phyloP scores from a whole-genome alignment of 2,888 invertebrate genomes.

The Synergus itoensis region DNA sequence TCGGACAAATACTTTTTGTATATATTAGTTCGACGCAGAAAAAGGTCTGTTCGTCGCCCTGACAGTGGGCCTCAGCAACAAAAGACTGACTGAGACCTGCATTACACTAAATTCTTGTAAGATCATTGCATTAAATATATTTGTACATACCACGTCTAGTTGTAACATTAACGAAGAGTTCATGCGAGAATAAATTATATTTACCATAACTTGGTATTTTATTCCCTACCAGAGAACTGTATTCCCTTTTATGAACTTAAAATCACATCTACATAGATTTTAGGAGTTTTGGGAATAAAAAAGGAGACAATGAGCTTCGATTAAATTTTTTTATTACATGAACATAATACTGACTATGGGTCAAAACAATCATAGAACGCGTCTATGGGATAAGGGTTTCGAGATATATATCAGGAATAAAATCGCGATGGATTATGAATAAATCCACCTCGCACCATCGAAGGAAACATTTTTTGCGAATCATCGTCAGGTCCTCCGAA shows the following conservation, averaged over 20 bases:
- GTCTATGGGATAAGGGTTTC: conserved; percentile 59
- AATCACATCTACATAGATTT: not conserved
- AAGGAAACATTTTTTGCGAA: conserved; percentile 43
- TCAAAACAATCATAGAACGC: conserved; percentile 66
- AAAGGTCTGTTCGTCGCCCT: conserved; percentile 63
- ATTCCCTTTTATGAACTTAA: not conserved
- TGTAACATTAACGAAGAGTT: conserved; percentile 70
- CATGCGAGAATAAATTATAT: conserved; percentile 75
- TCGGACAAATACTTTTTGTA: conserved; percentile 24
- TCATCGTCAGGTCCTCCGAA: conserved; percentile 44
- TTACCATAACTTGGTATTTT: conserved; percentile 63
- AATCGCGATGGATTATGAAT: conserved; percentile 1
- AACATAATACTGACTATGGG: conserved; percentile 70
- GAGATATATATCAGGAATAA: not conserved
- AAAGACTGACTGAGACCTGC: conserved; percentile 77
- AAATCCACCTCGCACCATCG: conserved; percentile 38
- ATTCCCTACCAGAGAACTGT: not conserved
- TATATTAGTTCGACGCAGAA: conserved; percentile 12
- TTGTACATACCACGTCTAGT: conserved; percentile 75
- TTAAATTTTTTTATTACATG: conserved; percentile 70
- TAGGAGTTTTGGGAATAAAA: not conserved
- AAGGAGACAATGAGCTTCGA: conserved; percentile 46
- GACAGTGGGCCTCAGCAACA: conserved; percentile 71
- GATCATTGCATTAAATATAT: conserved; percentile 72
- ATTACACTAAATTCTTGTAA: conserved; percentile 74